Evolutionary conservation across 2,888 invertebrate genomes (phyloP).

Genomic region (Drosophila pseudotalamancana): DNA sequence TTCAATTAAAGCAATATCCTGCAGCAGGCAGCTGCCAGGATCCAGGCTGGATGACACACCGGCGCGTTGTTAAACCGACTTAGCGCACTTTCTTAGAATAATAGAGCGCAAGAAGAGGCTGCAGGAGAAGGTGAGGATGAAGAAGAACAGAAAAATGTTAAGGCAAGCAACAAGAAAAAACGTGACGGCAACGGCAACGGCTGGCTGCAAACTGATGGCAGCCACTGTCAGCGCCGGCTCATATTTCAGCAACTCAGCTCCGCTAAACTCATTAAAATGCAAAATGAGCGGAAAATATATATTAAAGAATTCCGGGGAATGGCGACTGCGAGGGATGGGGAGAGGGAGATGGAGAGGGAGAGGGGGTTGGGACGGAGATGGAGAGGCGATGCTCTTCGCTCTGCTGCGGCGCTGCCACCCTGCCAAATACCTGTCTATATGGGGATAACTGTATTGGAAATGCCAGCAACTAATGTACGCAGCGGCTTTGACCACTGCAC

Average conservation of each 20-base stretch:
- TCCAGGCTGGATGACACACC: constrained; percentile 20
- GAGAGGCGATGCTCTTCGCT: no score
- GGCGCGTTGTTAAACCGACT: constrained; percentile 40
- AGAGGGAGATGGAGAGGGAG: not conserved
- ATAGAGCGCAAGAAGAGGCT: constrained; percentile 41
- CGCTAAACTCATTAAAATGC: constrained; percentile 74
- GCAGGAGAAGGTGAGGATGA: not conserved
- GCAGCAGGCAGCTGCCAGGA: constrained; percentile 55
- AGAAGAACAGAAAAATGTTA: not conserved
- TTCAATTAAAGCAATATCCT: constrained; percentile 80
- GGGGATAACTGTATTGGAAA: constrained; percentile 8
- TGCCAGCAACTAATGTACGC: constrained; percentile 3
- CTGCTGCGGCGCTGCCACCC: not conserved
- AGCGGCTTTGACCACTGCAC: not conserved
- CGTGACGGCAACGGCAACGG: constrained; percentile 7
- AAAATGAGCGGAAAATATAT: constrained; percentile 64
- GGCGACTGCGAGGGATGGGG: not conserved
- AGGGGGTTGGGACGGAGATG: not conserved
- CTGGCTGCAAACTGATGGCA: constrained; percentile 47
- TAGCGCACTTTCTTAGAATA: constrained; percentile 66
- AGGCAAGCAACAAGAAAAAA: constrained; percentile 17
- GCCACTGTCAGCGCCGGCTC: constrained; percentile 50
- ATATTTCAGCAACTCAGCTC: constrained; percentile 60
- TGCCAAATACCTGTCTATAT: constrained; percentile 8
- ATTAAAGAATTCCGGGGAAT: constrained; percentile 34